Percentiles rank a stretch among this genome's conserved stretches.
Conservation (phyloP, 2,797 vertebrate species). For the Micropoecilia bifurca region DNA sequence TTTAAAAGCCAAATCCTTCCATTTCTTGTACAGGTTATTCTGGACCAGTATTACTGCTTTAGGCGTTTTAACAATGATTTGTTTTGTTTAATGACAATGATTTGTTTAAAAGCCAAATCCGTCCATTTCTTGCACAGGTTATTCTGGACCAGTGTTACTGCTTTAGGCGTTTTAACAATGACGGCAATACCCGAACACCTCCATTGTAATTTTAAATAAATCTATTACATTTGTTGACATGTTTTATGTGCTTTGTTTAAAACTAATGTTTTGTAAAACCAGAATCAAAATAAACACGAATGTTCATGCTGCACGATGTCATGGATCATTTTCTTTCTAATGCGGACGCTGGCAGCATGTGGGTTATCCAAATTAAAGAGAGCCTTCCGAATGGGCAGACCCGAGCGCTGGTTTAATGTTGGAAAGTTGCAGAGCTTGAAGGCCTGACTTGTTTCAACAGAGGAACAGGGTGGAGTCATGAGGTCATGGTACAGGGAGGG, state of each 20-base stretch:
- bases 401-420: neutral
- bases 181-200: conserved; percentile 41
- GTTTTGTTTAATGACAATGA: no score
- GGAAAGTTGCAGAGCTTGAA: neutral
- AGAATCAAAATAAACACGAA: conserved; percentile 48
- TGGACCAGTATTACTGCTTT: neutral
- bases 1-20: conserved; percentile 30
- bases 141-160: conserved; percentile 8
- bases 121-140: conserved; percentile 2
- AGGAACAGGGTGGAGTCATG: conserved; percentile 61
- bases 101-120: conserved; percentile 18
- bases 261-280: conserved; percentile 20
- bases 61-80: neutral
- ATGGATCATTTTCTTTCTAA: neutral
- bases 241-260: conserved; percentile 21
- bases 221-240: conserved; percentile 13
- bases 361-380: neutral
- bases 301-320: neutral
- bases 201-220: neutral
- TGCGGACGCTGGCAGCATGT: neutral
- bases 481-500: conserved; percentile 50
- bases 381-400: neutral
- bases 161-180: neutral
- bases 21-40: neutral
- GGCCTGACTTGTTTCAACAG: neutral